Evolutionary conservation across 2,113 vertebrate species (phyloP).

Genomic region (Tupaia chinensis): DNA sequence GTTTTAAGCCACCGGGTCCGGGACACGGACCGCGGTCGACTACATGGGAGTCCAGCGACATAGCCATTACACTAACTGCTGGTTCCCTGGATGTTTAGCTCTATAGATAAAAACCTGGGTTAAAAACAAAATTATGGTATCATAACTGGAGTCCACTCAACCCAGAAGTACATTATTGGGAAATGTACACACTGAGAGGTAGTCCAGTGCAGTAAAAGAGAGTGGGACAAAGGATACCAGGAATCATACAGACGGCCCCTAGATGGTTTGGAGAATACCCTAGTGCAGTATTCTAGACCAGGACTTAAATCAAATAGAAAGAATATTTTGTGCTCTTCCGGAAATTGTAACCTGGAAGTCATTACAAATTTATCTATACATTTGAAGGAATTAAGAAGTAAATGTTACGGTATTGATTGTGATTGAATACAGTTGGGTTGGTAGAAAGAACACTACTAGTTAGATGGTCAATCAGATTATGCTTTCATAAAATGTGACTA

Average conservation of each 20-base stretch:
- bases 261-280: background rate
- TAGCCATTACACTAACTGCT: no score
- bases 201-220: background rate
- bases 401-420: background rate
- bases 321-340: background rate
- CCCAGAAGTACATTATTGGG: background rate
- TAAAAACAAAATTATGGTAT: background rate
- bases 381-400: background rate
- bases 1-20: no score
- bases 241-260: background rate
- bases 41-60: no score
- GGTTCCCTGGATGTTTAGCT: background rate
- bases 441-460: background rate
- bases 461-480: background rate
- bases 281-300: background rate
- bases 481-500: background rate
- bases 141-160: background rate
- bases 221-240: background rate
- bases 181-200: background rate
- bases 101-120: background rate
- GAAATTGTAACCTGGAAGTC: background rate
- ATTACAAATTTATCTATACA: background rate
- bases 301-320: background rate
- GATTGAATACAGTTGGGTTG: background rate
- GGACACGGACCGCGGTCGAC: no score